These are phyloP conservation scores for Caenorhabditis zanzibari DNA, from an alignment of 2,888 invertebrate genomes.

Conservation along the genomic window DNA sequence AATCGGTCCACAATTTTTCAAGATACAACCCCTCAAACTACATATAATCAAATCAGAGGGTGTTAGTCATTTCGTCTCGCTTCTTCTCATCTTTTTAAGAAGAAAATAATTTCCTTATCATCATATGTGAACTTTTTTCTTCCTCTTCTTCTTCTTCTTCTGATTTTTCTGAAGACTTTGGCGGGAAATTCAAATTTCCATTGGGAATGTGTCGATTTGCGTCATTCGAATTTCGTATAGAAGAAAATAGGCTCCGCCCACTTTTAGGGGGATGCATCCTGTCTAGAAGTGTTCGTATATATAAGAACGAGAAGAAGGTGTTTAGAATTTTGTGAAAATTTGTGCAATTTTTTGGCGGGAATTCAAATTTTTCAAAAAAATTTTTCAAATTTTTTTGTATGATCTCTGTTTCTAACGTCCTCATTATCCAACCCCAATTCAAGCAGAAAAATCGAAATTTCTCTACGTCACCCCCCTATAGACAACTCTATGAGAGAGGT, in stretches of 20 bases:
- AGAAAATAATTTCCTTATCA: conserved; percentile 13
- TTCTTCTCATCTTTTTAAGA: background rate
- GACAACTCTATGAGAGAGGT: too few species aligned
- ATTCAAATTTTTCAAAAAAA: too few species aligned
- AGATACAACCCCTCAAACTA: too few species aligned
- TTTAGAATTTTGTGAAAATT: background rate
- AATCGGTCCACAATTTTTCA: too few species aligned
- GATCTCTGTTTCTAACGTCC: too few species aligned
- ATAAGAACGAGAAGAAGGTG: background rate
- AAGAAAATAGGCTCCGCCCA: background rate
- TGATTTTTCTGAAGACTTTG: background rate
- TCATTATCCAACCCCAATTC: too few species aligned
- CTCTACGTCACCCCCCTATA: too few species aligned
- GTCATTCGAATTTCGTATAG: conserved; percentile 29
- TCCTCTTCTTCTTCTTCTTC: conserved; percentile 1
- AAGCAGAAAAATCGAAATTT: too few species aligned
- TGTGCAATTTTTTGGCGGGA: too few species aligned
- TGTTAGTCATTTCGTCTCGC: conserved; percentile 11
- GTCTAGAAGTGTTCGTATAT: conserved; percentile 12
- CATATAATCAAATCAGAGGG: conserved; percentile 15
- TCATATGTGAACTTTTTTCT: conserved; percentile 32
- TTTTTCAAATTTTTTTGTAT: too few species aligned
- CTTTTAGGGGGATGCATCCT: conserved; percentile 8
- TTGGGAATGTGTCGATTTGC: conserved; percentile 37
- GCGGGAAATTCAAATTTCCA: conserved; percentile 55